Evolutionary conservation across 2,888 invertebrate genomes (phyloP).

Genomic region (Oxytorus armatus): DNA sequence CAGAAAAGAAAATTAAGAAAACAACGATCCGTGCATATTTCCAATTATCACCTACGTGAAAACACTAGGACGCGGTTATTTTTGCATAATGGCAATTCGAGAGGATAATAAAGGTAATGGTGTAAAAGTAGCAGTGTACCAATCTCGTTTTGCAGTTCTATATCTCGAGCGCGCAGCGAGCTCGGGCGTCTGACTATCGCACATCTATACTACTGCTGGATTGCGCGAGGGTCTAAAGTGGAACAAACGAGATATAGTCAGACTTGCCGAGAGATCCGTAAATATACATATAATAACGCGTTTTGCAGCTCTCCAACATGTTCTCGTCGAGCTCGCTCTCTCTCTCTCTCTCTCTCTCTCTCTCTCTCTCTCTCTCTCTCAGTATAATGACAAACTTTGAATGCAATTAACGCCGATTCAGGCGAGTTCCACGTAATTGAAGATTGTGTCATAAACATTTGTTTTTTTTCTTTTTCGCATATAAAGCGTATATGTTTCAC

Average conservation of each 20-base stretch:
- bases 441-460: conserved; percentile 63
- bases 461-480: conserved; percentile 55
- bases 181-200: conserved; percentile 1
- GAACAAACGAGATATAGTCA: conserved; percentile 54
- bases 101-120: conserved; percentile 59
- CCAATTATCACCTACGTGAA: conserved; percentile 50
- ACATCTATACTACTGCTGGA: conserved; percentile 27
- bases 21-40: conserved; percentile 62
- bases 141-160: conserved; percentile 13
- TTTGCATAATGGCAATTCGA: conserved; percentile 56
- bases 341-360: conserved; percentile 25
- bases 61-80: conserved; percentile 30
- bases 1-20: conserved; percentile 66
- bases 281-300: background rate
- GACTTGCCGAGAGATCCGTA: conserved; percentile 14
- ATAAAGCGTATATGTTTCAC: conserved; percentile 38
- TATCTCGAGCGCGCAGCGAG: no score
- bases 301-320: no score
- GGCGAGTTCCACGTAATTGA: conserved; percentile 55
- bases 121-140: conserved; percentile 45
- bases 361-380: conserved; percentile 30
- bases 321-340: no score
- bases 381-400: conserved; percentile 53
- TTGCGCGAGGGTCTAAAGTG: conserved; percentile 38
- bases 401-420: conserved; percentile 60